Base-by-base conservation (phyloP, 2,888 invertebrate species). In the Blastobasis lacticolella region DNA sequence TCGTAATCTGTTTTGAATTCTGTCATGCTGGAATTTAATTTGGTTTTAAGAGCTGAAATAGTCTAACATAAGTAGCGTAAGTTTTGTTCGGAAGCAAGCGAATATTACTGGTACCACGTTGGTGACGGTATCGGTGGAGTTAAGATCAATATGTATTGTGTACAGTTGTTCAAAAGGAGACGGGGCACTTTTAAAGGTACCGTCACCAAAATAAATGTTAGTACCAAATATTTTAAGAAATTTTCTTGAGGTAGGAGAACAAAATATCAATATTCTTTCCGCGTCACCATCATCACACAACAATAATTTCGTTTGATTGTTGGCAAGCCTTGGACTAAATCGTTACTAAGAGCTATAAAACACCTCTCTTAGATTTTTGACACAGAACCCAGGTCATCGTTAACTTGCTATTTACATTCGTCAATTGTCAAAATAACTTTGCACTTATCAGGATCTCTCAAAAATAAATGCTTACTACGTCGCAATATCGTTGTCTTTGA, bases 51-150 rank as follows among this genome's bases (percentile, higher is more conserved):
- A 49, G 49, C 38, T 49, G 37, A 49, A 49, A 44, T 45, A 49
- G n/a, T 10, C 49, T 44, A 10, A 44, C 45, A 44, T 49, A 49
- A 43, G 49, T 49, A 10, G 44, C 37, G 23, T 45, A 45, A 37
- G 38, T 44, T 45, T 49, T 49, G 38, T 44, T 49, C 43, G 49
- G 49, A 44, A 49, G 49, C 45, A 49, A 49, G 43, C 49, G 38
- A 44, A 49, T 37, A 49, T 49, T 10, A 49, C 49, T 37, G 45
- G 45, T n/a, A 49, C 45, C 37, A 49, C 36, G 43, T 43, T 43
- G 10, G 43, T 43, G 8, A 43, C 10, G 8, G 45, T 49, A 45
- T 37, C 37, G 49, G 43, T 49, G 43, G 49, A 49, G 43, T 49
- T 49, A 36, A 49, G 37, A 49, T 49, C 49, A 42, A 49, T 49